A percentile compares a stretch with the other conserved stretches of the same genome.
Conservation (phyloP, 2,888 invertebrate genomes). For the Drosophila mimica region DNA sequence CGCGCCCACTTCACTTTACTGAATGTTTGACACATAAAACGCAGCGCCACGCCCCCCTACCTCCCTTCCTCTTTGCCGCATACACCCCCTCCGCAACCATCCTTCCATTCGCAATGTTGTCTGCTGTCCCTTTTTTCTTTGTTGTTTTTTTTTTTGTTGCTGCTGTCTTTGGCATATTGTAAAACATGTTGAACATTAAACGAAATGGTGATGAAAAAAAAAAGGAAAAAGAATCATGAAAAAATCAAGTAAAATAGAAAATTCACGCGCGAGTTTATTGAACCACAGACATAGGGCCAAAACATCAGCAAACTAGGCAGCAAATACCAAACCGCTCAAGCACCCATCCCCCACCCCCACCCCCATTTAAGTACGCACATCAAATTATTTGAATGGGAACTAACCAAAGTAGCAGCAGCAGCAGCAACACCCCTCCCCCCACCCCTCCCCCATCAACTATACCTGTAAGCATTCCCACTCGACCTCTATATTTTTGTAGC, state of each 20-base stretch:
- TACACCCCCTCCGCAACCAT: neutral
- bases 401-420: conserved; percentile 71
- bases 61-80: neutral
- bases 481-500: neutral
- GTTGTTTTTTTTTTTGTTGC: conserved; percentile 14
- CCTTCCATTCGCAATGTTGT: neutral
- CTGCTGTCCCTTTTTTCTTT: conserved; percentile 10
- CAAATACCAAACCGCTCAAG: conserved; percentile 36
- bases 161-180: conserved; percentile 58
- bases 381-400: conserved; percentile 79
- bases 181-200: conserved; percentile 67
- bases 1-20: conserved; percentile 51
- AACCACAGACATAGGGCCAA: conserved; percentile 49
- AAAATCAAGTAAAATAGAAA: conserved; percentile 67
- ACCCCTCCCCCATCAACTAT: neutral
- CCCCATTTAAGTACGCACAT: conserved; percentile 59
- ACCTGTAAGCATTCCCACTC: conserved; percentile 1
- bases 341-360: neutral
- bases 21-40: conserved; percentile 77
- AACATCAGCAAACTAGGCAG: conserved; percentile 22
- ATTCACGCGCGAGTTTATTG: conserved; percentile 77
- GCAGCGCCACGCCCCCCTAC: conserved; percentile 38
- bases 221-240: conserved; percentile 24
- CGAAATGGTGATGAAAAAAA: conserved; percentile 44
- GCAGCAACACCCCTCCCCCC: neutral